A percentile compares a stretch with the other conserved stretches of the same genome.
Evolutionary conservation across 2,797 vertebrate species (phyloP).

Genomic region (Crenuchus spilurus): DNA sequence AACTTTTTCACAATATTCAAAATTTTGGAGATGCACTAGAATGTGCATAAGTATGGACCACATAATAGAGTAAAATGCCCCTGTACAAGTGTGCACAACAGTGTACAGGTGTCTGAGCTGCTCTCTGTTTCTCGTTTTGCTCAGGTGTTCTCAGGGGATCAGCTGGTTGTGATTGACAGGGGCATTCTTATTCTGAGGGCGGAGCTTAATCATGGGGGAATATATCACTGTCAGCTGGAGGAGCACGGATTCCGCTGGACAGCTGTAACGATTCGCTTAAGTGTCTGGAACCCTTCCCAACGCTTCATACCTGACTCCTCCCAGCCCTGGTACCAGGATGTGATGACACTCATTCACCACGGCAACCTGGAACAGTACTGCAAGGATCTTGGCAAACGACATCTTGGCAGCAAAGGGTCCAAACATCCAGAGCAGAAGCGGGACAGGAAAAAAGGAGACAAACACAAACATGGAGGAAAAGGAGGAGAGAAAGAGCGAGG

Average conservation of each 20-base stretch:
- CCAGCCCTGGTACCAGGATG: constrained; percentile 75
- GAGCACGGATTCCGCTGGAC: constrained; percentile 84
- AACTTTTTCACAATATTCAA: no score
- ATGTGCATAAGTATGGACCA: no score
- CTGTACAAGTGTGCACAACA: no score
- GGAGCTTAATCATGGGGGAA: constrained; percentile 74
- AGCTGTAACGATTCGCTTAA: constrained; percentile 74
- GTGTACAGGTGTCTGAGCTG: neutral
- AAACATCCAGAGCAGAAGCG: constrained; percentile 40
- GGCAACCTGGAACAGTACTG: constrained; percentile 77
- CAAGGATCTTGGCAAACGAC: constrained; percentile 70
- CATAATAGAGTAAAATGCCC: no score
- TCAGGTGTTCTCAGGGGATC: constrained; percentile 77
- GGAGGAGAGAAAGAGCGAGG: constrained; percentile 60
- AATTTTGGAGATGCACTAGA: no score
- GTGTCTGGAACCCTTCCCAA: constrained; percentile 73
- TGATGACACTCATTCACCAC: constrained; percentile 75
- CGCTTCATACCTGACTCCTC: constrained; percentile 41
- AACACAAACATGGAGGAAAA: constrained; percentile 67
- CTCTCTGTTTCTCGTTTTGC: neutral
- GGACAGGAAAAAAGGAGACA: constrained; percentile 55
- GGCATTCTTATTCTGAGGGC: constrained; percentile 79
- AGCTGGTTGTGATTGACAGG: constrained; percentile 79
- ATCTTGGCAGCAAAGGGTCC: constrained; percentile 65
- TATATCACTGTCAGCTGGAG: constrained; percentile 84